These are phyloP conservation scores for Nymphalis c-album DNA, from an alignment of 2,888 invertebrate species.

Conservation along the genomic window DNA sequence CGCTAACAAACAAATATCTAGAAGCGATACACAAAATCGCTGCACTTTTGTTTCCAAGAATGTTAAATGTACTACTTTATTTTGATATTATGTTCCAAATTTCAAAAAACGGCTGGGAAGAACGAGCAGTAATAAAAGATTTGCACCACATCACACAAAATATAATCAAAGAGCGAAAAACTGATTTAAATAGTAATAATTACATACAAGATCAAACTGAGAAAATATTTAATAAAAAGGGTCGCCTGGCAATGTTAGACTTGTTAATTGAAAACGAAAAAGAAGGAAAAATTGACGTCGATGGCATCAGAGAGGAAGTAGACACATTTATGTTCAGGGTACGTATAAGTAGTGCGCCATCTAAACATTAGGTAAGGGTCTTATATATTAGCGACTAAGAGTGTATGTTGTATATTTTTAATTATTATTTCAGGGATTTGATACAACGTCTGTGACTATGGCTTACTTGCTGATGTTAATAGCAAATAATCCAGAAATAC, in stretches of 20 bases:
- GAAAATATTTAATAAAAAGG: conserved; percentile 52
- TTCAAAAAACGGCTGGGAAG: no score
- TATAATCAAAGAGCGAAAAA: conserved; percentile 37
- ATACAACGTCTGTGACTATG: conserved; percentile 68
- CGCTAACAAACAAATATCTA: neutral
- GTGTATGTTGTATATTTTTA: neutral
- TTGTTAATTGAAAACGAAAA: conserved; percentile 81
- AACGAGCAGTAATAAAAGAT: conserved; percentile 19
- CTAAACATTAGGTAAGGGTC: no score
- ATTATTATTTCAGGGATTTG: conserved; percentile 61
- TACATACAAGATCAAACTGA: conserved; percentile 1
- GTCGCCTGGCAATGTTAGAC: conserved; percentile 83
- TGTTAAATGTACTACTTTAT: no score
- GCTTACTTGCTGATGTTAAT: conserved; percentile 63
- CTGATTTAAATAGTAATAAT: conserved; percentile 31
- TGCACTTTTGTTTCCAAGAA: conserved; percentile 16
- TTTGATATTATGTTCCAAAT: no score
- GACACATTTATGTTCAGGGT: conserved; percentile 17
- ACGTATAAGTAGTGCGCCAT: neutral
- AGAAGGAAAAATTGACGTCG: conserved; percentile 78
- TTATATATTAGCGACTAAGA: neutral
- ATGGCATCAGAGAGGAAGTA: conserved; percentile 84
- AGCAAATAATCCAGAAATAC: conserved; percentile 65
- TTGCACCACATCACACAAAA: conserved; percentile 35
- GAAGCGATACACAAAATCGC: conserved; percentile 17